phyloP scores from a whole-genome alignment of 2,113 vertebrate genomes.

The Leptobrachium leishanense region DNA sequence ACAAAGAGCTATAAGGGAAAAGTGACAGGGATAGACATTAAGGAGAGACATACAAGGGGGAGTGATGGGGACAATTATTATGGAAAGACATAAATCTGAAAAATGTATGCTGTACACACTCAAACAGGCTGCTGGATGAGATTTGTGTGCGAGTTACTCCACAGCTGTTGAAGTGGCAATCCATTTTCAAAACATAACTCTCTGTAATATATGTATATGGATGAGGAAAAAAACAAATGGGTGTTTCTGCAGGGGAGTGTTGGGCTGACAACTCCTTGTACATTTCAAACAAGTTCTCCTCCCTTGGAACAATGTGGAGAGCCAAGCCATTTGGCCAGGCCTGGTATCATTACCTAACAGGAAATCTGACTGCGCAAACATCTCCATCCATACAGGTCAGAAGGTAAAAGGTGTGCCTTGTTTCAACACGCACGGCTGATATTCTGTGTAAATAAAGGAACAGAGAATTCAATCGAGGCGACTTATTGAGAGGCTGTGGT shows the following conservation, averaged over 20 bases:
- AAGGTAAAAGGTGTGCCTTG: not conserved
- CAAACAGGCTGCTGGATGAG: too few species aligned
- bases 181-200: too few species aligned
- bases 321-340: not conserved
- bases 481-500: too few species aligned
- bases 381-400: not conserved
- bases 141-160: too few species aligned
- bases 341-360: not conserved
- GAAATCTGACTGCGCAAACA: not conserved
- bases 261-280: not conserved
- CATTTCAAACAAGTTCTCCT: conserved; percentile 20
- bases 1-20: too few species aligned
- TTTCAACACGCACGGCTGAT: not conserved
- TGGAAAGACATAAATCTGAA: too few species aligned
- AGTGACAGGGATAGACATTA: too few species aligned
- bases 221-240: not conserved
- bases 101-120: too few species aligned
- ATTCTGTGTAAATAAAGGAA: not conserved
- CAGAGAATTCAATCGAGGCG: not conserved
- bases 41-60: too few species aligned
- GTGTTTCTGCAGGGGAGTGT: conserved; percentile 28
- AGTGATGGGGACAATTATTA: too few species aligned
- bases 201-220: not conserved
- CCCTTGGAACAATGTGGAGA: not conserved
- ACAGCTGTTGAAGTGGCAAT: too few species aligned